Conservation (phyloP, 2,797 vertebrate species). For the Xiphorhynchus erythropygius region DNA sequence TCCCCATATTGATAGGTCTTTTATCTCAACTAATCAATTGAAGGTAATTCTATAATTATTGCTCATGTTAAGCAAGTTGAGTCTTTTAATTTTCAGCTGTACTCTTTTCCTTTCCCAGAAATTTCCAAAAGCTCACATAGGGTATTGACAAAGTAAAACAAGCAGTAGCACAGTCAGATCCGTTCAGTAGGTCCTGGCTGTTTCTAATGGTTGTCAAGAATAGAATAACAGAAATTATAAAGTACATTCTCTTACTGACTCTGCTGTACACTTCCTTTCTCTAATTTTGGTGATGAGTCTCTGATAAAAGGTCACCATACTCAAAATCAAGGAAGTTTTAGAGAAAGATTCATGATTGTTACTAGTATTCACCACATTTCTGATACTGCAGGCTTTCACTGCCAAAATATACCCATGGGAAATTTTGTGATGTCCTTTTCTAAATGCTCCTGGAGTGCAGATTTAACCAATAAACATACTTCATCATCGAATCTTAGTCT, state of each 20-base stretch:
- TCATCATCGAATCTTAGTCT: neutral
- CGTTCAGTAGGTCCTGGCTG: neutral
- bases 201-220: neutral
- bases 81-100: neutral
- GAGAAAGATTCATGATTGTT: neutral
- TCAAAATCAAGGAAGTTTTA: neutral
- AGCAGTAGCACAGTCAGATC: neutral
- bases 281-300: neutral
- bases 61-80: neutral
- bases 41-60: neutral
- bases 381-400: neutral
- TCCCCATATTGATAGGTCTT: neutral
- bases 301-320: neutral
- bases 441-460: constrained; percentile 4
- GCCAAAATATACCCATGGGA: neutral
- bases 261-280: neutral
- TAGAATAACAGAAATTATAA: neutral
- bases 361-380: neutral
- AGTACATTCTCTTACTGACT: neutral
- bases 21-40: neutral
- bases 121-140: neutral
- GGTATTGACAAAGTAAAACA: neutral
- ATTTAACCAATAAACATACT: constrained; percentile 28
- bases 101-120: neutral
- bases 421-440: neutral